Evolutionary conservation across 2,888 invertebrate genomes (phyloP).

Genomic region (Adelphocoris suturalis): DNA sequence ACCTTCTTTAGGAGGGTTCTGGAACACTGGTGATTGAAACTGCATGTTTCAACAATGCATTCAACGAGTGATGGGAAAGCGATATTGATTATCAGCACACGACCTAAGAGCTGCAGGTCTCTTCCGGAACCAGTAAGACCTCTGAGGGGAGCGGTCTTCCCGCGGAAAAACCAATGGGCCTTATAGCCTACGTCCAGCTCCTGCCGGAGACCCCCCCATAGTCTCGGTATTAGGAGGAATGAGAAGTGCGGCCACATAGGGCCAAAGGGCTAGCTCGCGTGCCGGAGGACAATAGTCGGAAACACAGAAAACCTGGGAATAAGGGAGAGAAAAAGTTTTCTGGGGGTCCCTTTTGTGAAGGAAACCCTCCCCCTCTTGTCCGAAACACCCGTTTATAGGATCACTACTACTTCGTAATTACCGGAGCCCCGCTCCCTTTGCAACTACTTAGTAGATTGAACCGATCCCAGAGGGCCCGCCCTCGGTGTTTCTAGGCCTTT

Average conservation of each 20-base stretch:
- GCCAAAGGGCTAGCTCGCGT: slow-evolving; percentile 60
- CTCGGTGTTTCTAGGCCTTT: neutral
- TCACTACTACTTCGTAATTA: slow-evolving; percentile 70
- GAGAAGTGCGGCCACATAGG: slow-evolving; percentile 11
- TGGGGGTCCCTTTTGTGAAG: slow-evolving; percentile 57
- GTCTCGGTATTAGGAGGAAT: slow-evolving; percentile 17
- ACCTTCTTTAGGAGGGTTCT: too few species aligned
- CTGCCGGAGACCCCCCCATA: neutral
- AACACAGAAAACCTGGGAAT: slow-evolving; percentile 55
- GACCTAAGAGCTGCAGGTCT: neutral
- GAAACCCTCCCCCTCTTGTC: slow-evolving; percentile 24
- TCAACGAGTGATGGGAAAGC: neutral
- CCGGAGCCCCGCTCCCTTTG: slow-evolving; percentile 34
- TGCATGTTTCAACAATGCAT: too few species aligned
- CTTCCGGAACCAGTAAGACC: neutral
- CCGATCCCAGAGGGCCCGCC: neutral
- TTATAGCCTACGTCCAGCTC: neutral
- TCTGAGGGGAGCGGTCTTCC: neutral
- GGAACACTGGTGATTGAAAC: too few species aligned
- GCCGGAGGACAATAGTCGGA: slow-evolving; percentile 63
- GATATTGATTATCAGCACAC: neutral
- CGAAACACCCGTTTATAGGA: slow-evolving; percentile 69
- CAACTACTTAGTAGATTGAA: slow-evolving; percentile 69
- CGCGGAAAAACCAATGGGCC: slow-evolving; percentile 41
- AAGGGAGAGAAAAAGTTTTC: slow-evolving; percentile 50